Percentiles rank a stretch among this genome's conserved stretches.
Evolutionary conservation across 1,140 invertebrate species (phyloP).

Genomic region (Drosophila kepulauana): DNA sequence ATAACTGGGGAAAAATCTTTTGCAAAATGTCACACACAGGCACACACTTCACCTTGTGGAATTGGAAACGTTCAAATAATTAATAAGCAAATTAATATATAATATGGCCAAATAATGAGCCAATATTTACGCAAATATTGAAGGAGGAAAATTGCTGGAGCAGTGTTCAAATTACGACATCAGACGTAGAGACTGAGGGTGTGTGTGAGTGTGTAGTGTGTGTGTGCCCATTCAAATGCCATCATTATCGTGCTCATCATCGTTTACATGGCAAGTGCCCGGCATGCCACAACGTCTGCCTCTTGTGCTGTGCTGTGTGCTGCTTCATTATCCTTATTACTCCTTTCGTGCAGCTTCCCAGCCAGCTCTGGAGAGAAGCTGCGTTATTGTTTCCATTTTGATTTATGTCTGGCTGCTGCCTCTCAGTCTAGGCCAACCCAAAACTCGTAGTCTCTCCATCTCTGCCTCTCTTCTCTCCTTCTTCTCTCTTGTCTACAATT

Average conservation of each 20-base stretch:
- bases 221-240: conserved; percentile 71
- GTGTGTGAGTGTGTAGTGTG: conserved; percentile 21
- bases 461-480: background rate
- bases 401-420: conserved; percentile 66
- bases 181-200: conserved; percentile 5
- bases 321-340: conserved; percentile 83
- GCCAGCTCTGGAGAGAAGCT: conserved; percentile 21
- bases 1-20: conserved; percentile 24
- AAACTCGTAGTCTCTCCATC: background rate
- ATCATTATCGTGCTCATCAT: conserved; percentile 81
- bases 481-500: conserved; percentile 67
- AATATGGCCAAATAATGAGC: conserved; percentile 75
- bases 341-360: conserved; percentile 58
- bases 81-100: conserved; percentile 74
- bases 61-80: conserved; percentile 55
- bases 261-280: conserved; percentile 74
- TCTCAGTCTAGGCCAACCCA: conserved; percentile 3
- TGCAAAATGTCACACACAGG: conserved; percentile 15
- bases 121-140: conserved; percentile 76
- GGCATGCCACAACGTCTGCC: conserved; percentile 63
- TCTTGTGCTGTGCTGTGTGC: conserved; percentile 46
- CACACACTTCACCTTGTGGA: conserved; percentile 34
- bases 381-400: conserved; percentile 83
- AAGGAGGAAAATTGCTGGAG: conserved; percentile 40
- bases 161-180: conserved; percentile 54